Base-by-base conservation (phyloP, 2,888 invertebrate genomes). In the Automeris io region DNA sequence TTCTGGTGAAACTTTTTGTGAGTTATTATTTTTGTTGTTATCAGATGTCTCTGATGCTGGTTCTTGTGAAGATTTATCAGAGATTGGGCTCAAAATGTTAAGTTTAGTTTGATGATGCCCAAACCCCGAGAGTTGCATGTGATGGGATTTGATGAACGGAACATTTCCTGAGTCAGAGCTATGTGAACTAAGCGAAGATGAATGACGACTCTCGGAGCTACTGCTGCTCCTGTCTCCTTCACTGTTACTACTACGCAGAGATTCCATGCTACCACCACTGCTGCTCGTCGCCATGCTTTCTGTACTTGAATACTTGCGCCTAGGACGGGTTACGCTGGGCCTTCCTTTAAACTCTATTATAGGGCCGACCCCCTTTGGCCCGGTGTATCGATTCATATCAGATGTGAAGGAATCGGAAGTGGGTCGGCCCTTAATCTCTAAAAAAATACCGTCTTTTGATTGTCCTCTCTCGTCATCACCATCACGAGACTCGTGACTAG, bases 251-350 rank as follows among this genome's bases (percentile, higher is more conserved):
- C 95, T 95, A 46, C 94, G 90, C 46, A 95, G 81, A 39, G 95
- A 95, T 67, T 95, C 95, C 92, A 95, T 92, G 71, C 95, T 95
- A 29, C 94, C 94, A 35, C 93, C 94, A 64, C 94, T 94, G 76
- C 94, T 94, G 62, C 94, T 95, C 5, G 94, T 94, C 21, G 94
- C 94, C 90, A 95, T 94, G 70, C 94, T 94, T 75, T 95, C 95
- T 19, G 94, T 94, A 60, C 95, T 95, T 5, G 92, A 93, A 71
- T 91, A 93, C 51, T 86, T 86, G 48, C 90, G 82, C 45, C 91
- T 83, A 50, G 90, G 83, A 47, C 82, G 86, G 47, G 75, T 63
- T 47, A 79, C 72, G 48, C 76, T 65, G 49, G 88, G 89, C 72
- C 91, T 87, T 52, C 90, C 88, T 72, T 91, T 91, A 72, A 91